Evolutionary conservation across 2,888 invertebrate species (phyloP), one percentile per base, ranked within the genome.

Genomic region (Heteropelma amictum): DNA sequence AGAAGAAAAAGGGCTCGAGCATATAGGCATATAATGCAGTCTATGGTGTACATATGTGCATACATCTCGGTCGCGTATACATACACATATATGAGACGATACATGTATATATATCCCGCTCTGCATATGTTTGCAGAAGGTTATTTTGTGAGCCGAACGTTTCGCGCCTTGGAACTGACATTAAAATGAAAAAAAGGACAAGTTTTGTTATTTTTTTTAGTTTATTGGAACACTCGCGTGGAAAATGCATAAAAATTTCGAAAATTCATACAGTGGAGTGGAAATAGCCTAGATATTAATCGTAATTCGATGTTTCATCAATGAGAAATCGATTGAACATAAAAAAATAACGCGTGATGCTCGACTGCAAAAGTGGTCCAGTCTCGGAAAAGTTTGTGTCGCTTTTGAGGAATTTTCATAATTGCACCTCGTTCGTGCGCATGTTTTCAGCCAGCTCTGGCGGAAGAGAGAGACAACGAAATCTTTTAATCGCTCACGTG

Each of bases 381-480:
- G 23, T 12, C 23, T 10, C 10, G 35, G 1, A 30, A n/a, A 3
- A n/a, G 3, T 19, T 42, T n/a, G 77, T 60, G 51, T 79, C 77
- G 73, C 51, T 23, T 72, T 80, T 81, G 81, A 84, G 80, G 84
- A 85, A 85, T 85, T 84, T 82, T 84, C 85, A 85, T 85, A 83
- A 85, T 82, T 80, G 80, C 83, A 82, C 40, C 26, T 5, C 40
- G 49, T 28, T 35, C 19, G 28, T 14, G 14, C 42, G n/a, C 23
- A 35, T 12, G 17, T 47, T 7, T 26, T 58, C 60, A 1, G 12
- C 17, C 2, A 26, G 40, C 35, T 19, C 68, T 49, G 17, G 14
- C 33, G 7, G 12, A 17, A 65, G 40, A 40, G 56, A 19, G 58
- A 30, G 60, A 33, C 33, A 35, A 23, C 23, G 49, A 51, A 33